Evolutionary conservation across 2,113 vertebrate species (phyloP).

Genomic region (Cromileptes altivelis): DNA sequence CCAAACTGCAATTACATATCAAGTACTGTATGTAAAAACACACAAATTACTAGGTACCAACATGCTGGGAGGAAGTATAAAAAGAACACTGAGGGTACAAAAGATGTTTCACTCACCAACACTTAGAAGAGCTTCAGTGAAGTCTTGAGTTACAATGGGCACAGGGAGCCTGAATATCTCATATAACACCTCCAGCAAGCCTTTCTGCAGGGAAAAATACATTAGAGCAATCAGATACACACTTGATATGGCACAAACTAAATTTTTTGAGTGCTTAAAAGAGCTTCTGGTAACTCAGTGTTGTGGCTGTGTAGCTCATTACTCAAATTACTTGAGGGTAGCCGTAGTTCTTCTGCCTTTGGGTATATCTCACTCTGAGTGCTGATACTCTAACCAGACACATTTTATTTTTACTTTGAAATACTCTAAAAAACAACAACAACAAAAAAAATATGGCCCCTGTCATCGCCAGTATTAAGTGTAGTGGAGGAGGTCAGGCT

Average conservation of each 20-base stretch:
- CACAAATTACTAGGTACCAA: background rate
- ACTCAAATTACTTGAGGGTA: background rate
- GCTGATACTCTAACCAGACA: background rate
- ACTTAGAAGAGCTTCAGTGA: conserved; percentile 95
- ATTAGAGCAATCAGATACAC: conserved; percentile 30
- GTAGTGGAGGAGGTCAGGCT: background rate
- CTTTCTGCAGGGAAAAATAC: conserved; percentile 84
- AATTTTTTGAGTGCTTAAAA: background rate
- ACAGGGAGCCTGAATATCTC: conserved; percentile 97
- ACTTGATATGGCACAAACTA: background rate
- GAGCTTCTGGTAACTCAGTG: background rate
- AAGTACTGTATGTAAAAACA: background rate
- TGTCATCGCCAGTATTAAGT: background rate
- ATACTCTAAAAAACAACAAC: background rate
- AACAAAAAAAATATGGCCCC: background rate
- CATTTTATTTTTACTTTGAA: background rate
- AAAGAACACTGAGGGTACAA: background rate
- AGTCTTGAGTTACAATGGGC: conserved; percentile 94
- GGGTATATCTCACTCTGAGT: background rate
- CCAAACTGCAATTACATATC: background rate
- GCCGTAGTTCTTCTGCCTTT: background rate
- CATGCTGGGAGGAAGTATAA: background rate
- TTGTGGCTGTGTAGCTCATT: background rate
- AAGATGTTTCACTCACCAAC: conserved; percentile 86
- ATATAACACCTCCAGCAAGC: conserved; percentile 95